These are phyloP conservation scores for Illadopsis cleaveri DNA, from an alignment of 2,113 vertebrate species.

Conservation along the genomic window DNA sequence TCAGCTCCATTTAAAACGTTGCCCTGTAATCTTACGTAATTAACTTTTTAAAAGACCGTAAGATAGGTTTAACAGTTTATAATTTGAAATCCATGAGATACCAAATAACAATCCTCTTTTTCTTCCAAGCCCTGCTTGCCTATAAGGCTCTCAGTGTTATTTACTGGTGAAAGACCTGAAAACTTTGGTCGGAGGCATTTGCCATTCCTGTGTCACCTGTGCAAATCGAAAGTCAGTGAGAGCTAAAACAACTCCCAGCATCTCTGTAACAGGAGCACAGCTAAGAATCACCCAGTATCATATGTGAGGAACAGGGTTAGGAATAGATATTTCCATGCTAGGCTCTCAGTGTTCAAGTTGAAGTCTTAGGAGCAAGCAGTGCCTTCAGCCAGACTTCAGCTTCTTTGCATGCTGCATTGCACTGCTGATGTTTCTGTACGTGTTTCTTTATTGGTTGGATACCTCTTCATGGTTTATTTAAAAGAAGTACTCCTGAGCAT, in stretches of 20 bases:
- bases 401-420: conserved; percentile 6
- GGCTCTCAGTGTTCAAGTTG: not conserved
- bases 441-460: not conserved
- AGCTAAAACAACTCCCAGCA: not conserved
- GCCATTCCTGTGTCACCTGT: not conserved
- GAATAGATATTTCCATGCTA: not conserved
- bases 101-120: not conserved
- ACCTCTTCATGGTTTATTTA: not conserved
- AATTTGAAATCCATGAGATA: not conserved
- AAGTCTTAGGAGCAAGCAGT: not conserved
- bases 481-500: not conserved
- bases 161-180: not conserved
- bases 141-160: not conserved
- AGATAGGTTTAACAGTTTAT: not conserved
- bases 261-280: not conserved
- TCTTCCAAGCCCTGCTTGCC: not conserved
- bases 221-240: not conserved
- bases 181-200: not conserved
- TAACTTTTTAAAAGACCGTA: not conserved
- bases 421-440: not conserved
- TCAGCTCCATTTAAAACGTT: not conserved
- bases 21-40: not conserved
- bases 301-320: not conserved
- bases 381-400: not conserved
- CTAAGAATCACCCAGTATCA: not conserved